These are phyloP conservation scores for Ciona savignyi DNA, from an alignment of 23 tunicate species.

Conservation along the genomic window DNA sequence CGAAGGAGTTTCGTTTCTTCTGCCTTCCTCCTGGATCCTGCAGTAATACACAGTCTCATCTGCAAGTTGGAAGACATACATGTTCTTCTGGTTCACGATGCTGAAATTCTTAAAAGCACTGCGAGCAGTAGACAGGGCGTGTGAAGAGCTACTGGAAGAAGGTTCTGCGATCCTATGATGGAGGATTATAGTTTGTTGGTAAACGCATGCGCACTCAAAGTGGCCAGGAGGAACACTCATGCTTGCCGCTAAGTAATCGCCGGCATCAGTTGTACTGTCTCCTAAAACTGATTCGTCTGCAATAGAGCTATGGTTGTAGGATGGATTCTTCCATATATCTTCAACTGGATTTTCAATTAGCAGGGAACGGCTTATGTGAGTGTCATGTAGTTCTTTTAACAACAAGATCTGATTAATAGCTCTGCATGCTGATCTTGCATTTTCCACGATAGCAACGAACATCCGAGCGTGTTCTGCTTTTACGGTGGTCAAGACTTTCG, in stretches of 20 bases:
- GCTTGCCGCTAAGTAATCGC: conserved; percentile 60
- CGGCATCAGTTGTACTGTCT: neutral
- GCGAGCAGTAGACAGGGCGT: conserved; percentile 22
- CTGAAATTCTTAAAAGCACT: conserved; percentile 50
- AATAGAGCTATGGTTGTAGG: neutral
- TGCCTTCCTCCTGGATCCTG: conserved; percentile 36
- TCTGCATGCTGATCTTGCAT: conserved; percentile 28
- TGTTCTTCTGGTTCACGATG: conserved; percentile 66
- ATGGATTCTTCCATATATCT: conserved; percentile 51
- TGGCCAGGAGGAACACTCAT: conserved; percentile 69
- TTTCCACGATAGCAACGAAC: conserved; percentile 12
- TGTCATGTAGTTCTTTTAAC: conserved; percentile 54
- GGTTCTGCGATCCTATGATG: conserved; percentile 46
- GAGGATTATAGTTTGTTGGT: conserved; percentile 26
- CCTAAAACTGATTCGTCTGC: conserved; percentile 6
- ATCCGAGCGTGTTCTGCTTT: conserved; percentile 29
- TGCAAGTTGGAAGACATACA: conserved; percentile 60
- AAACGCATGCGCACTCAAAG: conserved; percentile 60
- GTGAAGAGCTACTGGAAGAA: conserved; percentile 12
- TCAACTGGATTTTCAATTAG: conserved; percentile 81
- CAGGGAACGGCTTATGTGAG: conserved; percentile 43
- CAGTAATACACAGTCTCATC: conserved; percentile 41
- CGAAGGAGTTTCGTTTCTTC: conserved; percentile 1
- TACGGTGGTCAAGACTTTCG: conserved; percentile 17
- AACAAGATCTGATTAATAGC: conserved; percentile 67